Evolutionary conservation across 2,888 invertebrate genomes (phyloP).

Genomic region (Luffia ferchaultella): DNA sequence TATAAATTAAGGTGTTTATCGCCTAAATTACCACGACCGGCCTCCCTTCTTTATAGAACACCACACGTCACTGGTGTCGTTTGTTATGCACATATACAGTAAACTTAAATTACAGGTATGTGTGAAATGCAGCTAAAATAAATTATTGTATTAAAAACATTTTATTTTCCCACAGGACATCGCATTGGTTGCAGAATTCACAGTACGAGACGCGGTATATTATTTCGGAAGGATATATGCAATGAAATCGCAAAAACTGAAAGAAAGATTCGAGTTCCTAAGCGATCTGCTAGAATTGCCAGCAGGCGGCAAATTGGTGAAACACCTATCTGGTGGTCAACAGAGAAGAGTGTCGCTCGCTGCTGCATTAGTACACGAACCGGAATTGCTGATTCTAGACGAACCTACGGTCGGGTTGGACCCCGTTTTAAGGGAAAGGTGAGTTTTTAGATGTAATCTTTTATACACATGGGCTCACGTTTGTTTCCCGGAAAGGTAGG

Average conservation of each 20-base stretch:
- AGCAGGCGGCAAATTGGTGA: slow-evolving; percentile 68
- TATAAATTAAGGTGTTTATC: too few relatives aligned
- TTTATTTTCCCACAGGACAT: slow-evolving; percentile 67
- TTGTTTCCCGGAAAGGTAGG: too few relatives aligned
- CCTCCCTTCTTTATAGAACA: too few relatives aligned
- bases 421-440: slow-evolving; percentile 86
- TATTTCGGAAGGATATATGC: slow-evolving; percentile 90
- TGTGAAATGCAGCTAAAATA: too few relatives aligned
- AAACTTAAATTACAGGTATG: too few relatives aligned
- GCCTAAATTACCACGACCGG: too few relatives aligned
- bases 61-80: too few relatives aligned
- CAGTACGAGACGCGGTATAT: slow-evolving; percentile 82
- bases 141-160: neutral
- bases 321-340: slow-evolving; percentile 87
- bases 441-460: slow-evolving; percentile 19
- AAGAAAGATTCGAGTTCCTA: slow-evolving; percentile 74
- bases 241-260: slow-evolving; percentile 70
- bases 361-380: slow-evolving; percentile 87
- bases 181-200: slow-evolving; percentile 80
- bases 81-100: too few relatives aligned
- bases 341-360: slow-evolving; percentile 90
- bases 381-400: slow-evolving; percentile 87
- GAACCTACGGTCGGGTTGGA: slow-evolving; percentile 96
- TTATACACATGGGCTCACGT: too few relatives aligned
- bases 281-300: slow-evolving; percentile 80